Conservation (phyloP, 2,797 vertebrate species). For the Smutsia temminckii region DNA sequence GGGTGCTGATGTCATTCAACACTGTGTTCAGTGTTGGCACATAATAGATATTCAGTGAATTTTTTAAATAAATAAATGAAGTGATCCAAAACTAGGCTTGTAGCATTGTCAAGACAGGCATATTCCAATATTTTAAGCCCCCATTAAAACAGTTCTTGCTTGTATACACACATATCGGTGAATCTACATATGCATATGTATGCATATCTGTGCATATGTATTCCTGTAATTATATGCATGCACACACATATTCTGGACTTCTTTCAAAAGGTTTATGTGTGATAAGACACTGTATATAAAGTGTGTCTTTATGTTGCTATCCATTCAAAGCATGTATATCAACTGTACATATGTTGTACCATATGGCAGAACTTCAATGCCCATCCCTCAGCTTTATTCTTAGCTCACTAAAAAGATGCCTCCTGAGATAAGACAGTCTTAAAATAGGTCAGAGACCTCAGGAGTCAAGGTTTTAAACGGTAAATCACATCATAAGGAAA, state of each 20-base stretch:
- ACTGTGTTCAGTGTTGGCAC: neutral
- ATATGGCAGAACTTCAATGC: conserved; percentile 82
- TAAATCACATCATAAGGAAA: conserved; percentile 53
- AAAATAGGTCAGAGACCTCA: conserved; percentile 78
- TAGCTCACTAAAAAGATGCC: conserved; percentile 69
- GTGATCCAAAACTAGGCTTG: conserved; percentile 4
- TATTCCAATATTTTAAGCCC: conserved; percentile 40
- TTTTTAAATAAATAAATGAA: neutral
- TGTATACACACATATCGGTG: conserved; percentile 19
- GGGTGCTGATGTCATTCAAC: neutral
- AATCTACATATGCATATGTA: conserved; percentile 56
- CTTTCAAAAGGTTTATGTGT: conserved; percentile 71
- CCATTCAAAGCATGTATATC: conserved; percentile 78
- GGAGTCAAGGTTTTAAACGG: conserved; percentile 52
- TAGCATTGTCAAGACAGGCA: neutral
- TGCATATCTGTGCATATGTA: conserved; percentile 69
- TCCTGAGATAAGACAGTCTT: conserved; percentile 72
- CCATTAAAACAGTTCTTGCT: neutral
- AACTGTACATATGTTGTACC: conserved; percentile 83
- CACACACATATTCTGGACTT: conserved; percentile 64
- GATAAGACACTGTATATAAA: conserved; percentile 75
- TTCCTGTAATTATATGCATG: conserved; percentile 59
- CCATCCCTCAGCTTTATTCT: conserved; percentile 71
- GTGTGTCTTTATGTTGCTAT: conserved; percentile 77
- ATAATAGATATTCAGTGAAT: neutral